These are phyloP conservation scores for Micromussa lordhowensis DNA, from an alignment of 92 coral and sea anemone genomes.

Conservation along the genomic window DNA sequence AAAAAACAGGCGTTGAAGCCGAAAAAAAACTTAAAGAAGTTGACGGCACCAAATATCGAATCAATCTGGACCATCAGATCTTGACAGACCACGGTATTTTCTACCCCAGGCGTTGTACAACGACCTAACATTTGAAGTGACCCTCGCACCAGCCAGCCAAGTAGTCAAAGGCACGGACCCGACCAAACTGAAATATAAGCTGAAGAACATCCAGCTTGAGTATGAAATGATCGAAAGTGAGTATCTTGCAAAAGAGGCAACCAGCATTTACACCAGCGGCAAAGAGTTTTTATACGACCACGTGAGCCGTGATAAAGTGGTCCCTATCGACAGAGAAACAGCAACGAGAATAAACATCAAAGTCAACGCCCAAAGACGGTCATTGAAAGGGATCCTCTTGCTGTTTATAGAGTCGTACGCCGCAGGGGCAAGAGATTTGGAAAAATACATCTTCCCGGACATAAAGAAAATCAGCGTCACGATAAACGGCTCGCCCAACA, in stretches of 20 bases:
- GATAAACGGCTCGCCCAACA: too few relatives aligned
- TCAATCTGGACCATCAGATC: too few relatives aligned
- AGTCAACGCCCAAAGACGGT: not conserved
- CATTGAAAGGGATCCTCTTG: not conserved
- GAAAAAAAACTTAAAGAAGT: not conserved
- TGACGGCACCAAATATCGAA: not conserved
- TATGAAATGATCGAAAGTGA: constrained; percentile 5
- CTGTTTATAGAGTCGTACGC: constrained; percentile 12
- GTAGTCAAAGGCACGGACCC: too few relatives aligned
- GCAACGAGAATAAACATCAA: not conserved
- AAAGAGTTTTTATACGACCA: not conserved
- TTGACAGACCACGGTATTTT: too few relatives aligned
- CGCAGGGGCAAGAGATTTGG: constrained; percentile 15
- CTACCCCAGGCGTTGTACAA: too few relatives aligned
- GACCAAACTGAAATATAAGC: too few relatives aligned
- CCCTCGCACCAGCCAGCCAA: too few relatives aligned
- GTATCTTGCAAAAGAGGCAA: not conserved
- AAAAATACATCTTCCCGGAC: too few relatives aligned
- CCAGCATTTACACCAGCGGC: not conserved
- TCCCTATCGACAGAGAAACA: not conserved
- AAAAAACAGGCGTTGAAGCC: not conserved
- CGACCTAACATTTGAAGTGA: too few relatives aligned
- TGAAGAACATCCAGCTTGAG: constrained; percentile 41
- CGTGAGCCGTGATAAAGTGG: too few relatives aligned
- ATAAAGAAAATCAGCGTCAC: too few relatives aligned